A percentile compares a stretch with the other conserved stretches of the same genome.
These are phyloP conservation scores for Apocheima hispidaria DNA, from an alignment of 2,888 invertebrate genomes.

Conservation along the genomic window DNA sequence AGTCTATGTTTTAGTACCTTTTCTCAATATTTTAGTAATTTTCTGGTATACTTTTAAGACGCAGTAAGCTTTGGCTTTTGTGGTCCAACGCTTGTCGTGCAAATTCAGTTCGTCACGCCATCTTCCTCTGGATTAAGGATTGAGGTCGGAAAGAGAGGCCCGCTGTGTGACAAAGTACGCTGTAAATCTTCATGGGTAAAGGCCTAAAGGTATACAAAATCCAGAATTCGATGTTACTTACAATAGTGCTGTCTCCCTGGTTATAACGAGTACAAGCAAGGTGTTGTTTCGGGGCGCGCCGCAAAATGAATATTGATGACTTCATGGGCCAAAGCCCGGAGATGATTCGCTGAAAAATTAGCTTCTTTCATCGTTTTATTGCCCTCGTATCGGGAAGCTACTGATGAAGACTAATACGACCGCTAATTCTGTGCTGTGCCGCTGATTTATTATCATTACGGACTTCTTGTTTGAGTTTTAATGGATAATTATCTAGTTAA, in stretches of 20 bases:
- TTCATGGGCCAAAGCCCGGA: conserved; percentile 75
- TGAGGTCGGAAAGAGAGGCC: too few relatives aligned
- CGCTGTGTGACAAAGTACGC: too few relatives aligned
- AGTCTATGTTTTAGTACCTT: too few relatives aligned
- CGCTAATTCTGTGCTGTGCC: conserved; percentile 81
- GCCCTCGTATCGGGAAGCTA: conserved; percentile 70
- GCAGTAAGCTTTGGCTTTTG: too few relatives aligned
- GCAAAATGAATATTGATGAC: conserved; percentile 85
- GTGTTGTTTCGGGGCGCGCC: conserved; percentile 84
- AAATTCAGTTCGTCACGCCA: too few relatives aligned
- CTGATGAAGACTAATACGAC: conserved; percentile 84
- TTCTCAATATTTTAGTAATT: too few relatives aligned
- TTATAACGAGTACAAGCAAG: conserved; percentile 60
- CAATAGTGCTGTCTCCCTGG: conserved; percentile 45
- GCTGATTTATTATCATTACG: conserved; percentile 58
- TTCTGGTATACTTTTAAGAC: too few relatives aligned
- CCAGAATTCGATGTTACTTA: neutral
- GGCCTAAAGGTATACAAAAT: too few relatives aligned
- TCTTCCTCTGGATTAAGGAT: too few relatives aligned
- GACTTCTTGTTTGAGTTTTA: conserved; percentile 59
- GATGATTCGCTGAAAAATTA: conserved; percentile 85
- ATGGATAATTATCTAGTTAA: conserved; percentile 49
- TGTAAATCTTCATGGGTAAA: too few relatives aligned
- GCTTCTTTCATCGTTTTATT: conserved; percentile 85
- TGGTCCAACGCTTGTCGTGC: too few relatives aligned